These are phyloP conservation scores for Baryphthengus martii DNA, from an alignment of 2,113 vertebrate genomes.

Conservation along the genomic window DNA sequence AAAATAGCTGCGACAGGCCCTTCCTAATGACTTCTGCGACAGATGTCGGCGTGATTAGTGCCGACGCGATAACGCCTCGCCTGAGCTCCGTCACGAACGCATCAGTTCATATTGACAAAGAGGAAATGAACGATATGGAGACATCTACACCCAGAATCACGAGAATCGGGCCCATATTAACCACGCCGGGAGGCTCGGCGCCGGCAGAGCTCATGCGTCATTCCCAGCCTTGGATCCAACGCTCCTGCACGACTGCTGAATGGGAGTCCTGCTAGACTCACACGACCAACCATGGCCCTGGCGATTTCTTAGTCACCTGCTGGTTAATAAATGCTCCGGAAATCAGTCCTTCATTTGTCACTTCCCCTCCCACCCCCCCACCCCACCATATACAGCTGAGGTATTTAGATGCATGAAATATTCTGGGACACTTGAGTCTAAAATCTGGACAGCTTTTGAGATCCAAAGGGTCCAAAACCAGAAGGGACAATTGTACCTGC, in stretches of 20 bases:
- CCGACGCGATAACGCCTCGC: not conserved
- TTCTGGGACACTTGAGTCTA: not conserved
- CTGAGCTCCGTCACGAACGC: constrained; percentile 24
- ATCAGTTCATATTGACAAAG: constrained; percentile 44
- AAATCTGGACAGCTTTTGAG: too few species aligned
- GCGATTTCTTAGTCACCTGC: not conserved
- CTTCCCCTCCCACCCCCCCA: too few species aligned
- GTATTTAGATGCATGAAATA: not conserved
- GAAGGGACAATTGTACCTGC: too few species aligned
- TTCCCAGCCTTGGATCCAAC: not conserved
- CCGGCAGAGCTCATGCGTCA: not conserved
- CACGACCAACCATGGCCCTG: rapidly evolving
- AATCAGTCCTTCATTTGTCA: not conserved
- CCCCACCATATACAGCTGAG: too few species aligned
- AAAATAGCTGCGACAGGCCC: constrained; percentile 40
- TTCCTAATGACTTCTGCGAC: constrained; percentile 3
- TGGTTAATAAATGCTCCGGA: not conserved
- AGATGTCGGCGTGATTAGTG: constrained; percentile 43
- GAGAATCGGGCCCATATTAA: not conserved
- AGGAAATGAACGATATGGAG: constrained; percentile 5
- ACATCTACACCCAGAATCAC: not conserved
- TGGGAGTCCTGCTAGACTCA: not conserved
- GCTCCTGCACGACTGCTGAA: not conserved
- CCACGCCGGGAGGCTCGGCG: not conserved
- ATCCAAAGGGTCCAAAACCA: not conserved